Evolutionary conservation across 92 coral and sea anemone species (phyloP), one percentile per base, ranked within the genome.

Genomic region (Montipora capitata): DNA sequence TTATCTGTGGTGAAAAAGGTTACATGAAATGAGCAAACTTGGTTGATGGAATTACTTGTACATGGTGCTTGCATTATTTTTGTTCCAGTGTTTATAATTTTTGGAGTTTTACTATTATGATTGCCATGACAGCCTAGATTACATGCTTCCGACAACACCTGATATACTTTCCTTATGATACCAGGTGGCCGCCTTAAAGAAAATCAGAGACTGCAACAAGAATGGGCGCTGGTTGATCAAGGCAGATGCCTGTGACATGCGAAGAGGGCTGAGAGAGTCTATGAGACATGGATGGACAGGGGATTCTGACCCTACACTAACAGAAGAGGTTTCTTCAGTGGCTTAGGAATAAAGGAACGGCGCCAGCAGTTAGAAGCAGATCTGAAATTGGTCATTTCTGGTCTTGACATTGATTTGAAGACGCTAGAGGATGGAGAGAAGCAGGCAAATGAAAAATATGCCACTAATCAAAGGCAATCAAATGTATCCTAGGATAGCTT

Each of bases 241-340:
- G 68, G 79, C 90, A 41, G 85, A 86, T 78, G 85, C 78, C 8
- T 86, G 85, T 86, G 90, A 86, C 63, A 14, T 87, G 58, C 74
- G 86, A 12, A 40, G 12, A 17, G 80, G 91, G 7, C 41, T 79
- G 63, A 56, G 67, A 40, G 91, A 87, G 61, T 78, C 80, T 1
- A 68, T 87, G 79, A 20, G 70, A 11, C 85, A 68, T 67, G 78
- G 78, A 54, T 87, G 80, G 91, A 68, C 85, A 5, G 91, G 91
- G 0, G 89, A 75, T 45, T 61, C 4, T 16, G 89, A 85, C 80
- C 75, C 51, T 87, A 87, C 54, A 49, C 0, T 12, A 14, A 79
- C 27, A 79, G 80, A 69, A 79, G 78, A 57, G 49, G 7, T 4
- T 79, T 67, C 38, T 35, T 2, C 48, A 65, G 76, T 15, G 44